Evolutionary conservation across 1,140 invertebrate genomes (phyloP), one percentile per base, ranked within the genome.

Genomic region (Heliothis subflexa): DNA sequence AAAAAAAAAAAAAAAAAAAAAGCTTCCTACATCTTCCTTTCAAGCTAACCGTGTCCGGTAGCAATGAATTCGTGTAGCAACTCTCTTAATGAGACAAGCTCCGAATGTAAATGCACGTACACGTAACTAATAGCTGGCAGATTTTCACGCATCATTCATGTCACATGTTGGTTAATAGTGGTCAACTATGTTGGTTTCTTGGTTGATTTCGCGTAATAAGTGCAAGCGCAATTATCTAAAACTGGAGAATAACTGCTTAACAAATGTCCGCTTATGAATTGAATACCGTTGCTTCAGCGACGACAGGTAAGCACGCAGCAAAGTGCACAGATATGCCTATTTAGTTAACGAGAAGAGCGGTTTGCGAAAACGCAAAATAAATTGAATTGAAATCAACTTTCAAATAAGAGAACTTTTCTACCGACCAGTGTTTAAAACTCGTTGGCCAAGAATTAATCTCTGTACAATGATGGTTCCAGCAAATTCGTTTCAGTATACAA

Each of bases 151-250:
- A 81, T 86, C 87, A 86, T 89, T 72, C 80, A 81, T 80, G 81
- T 84, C 78, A 78, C 81, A 66, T 61, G 81, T 89, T 88, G 84
- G 83, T 77, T 79, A 87, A 88, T 80, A 81, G 83, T 83, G 72
- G 50, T 78, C 73, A 78, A 82, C 72, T 78, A 81, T 70, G 80
- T 81, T 84, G 82, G 80, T 79, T 85, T 86, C 81, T 85, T 85
- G 83, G 78, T 80, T 78, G 66, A 74, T 81, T 84, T 84, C 78
- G 81, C 81, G 77, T 86, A 88, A 87, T 82, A 85, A 88, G 83
- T 90, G 86, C 80, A 85, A 81, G 86, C 80, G 81, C 84, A 84
- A 88, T 91, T 90, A 90, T 71, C 50, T 72, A 78, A 85, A 91
- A 88, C 82, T 89, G 80, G 91, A 87, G 83, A 88, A 86, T 84